Base-by-base conservation (phyloP, 2,797 vertebrate genomes). In the Coregonus ussuriensis region DNA sequence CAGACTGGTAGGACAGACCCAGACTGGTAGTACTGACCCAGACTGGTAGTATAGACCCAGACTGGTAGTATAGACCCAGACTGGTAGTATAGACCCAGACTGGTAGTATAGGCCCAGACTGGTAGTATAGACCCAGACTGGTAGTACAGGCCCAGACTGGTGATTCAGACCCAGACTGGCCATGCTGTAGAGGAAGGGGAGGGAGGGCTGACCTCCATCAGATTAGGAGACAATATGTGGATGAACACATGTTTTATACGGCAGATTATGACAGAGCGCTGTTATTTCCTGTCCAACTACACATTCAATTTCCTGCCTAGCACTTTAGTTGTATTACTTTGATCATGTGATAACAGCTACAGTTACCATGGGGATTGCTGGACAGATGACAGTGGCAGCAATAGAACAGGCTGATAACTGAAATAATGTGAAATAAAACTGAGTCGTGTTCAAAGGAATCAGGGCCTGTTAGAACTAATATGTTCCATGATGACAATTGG, bases 271-370 rank as follows among this genome's bases (percentile, higher is more conserved):
- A 98, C 96, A 90, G 96, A 97, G 96, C 96, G 93, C 95, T 94
- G 95, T 98, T 96, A 99, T 99, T 98, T 99, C 98, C 98, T 97
- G 96, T 95, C 94, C 91, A 93, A 97, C 96, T 97, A 97, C 96
- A 96, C 95, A 98, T 97, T 96, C 97, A 98, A 99, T 99, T 98
- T 99, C 98, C 98, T 97, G 96, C 94, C 94, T 93, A 86, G 90
- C 93, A 90, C 95, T 95, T 95, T 95, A 93, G 92, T 95, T 96
- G 95, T 95, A 93, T 88, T 94, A 93, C 91, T 79, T 78, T 89
- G 94, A 95, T 95, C 92, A 94, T 85, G 83, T 71, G 96, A 95
- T 95, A 96, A 86, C 92, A 96, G 97, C 96, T 93, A 88, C 89
- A 67, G 90, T 92, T 91, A 91, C 93, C 92, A 93, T 93, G 91